Conservation (phyloP, 2,888 invertebrate species). For the Nymphalis c-album region DNA sequence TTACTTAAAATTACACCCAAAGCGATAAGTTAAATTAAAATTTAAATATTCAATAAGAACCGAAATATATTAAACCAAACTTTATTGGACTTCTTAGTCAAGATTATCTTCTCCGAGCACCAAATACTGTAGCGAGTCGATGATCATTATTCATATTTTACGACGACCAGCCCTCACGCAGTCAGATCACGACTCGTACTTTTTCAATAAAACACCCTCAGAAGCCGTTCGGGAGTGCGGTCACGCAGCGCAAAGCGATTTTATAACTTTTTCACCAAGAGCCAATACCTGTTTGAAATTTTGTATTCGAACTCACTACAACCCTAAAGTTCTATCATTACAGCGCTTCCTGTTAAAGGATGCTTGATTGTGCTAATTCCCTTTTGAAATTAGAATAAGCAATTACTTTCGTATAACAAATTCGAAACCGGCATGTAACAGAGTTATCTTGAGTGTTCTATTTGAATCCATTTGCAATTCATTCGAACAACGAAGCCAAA, state of each 20-base stretch:
- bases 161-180: constrained; percentile 59
- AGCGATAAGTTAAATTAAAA: neutral
- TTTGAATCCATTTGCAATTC: too few species aligned
- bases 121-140: constrained; percentile 29
- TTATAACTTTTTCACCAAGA: constrained; percentile 76
- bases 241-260: constrained; percentile 76
- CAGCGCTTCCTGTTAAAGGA: constrained; percentile 26
- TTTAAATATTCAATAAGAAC: neutral
- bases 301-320: constrained; percentile 40
- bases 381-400: constrained; percentile 3
- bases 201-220: constrained; percentile 79
- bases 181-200: constrained; percentile 75
- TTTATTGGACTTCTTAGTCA: neutral
- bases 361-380: constrained; percentile 19
- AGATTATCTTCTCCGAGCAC: constrained; percentile 24
- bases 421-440: neutral
- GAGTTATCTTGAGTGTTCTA: too few species aligned
- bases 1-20: neutral
- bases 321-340: constrained; percentile 45
- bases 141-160: constrained; percentile 74
- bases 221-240: constrained; percentile 67
- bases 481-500: too few species aligned
- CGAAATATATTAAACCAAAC: neutral
- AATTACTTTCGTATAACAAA: neutral
- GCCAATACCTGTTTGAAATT: constrained; percentile 57